phyloP scores from a whole-genome alignment of 2,797 vertebrate genomes.

The Lycodopsis pacificus region DNA sequence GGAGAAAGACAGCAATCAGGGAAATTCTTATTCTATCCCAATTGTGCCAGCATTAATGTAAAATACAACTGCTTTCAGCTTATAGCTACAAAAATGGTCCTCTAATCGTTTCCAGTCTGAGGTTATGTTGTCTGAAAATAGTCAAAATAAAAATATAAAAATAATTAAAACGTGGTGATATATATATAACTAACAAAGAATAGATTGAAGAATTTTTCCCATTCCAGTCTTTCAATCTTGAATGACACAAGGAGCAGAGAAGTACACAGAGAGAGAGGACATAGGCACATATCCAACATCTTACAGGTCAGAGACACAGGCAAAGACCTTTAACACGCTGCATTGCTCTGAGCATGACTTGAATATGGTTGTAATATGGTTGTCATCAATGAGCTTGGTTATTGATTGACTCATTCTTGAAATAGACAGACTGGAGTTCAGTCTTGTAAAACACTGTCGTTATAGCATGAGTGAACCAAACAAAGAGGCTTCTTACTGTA shows the following conservation, averaged over 20 bases:
- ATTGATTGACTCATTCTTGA: slow-evolving; percentile 47
- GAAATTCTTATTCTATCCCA: slow-evolving; percentile 69
- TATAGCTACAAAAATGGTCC: neutral
- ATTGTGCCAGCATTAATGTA: slow-evolving; percentile 22
- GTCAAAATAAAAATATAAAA: neutral
- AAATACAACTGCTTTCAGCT: slow-evolving; percentile 7
- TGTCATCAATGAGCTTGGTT: slow-evolving; percentile 50
- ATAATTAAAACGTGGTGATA: neutral
- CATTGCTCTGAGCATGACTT: slow-evolving; percentile 76
- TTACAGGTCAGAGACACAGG: slow-evolving; percentile 75
- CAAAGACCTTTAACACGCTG: slow-evolving; percentile 58
- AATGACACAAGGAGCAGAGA: slow-evolving; percentile 80
- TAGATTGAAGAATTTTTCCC: slow-evolving; percentile 60
- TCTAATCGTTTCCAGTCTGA: neutral
- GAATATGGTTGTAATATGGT: slow-evolving; percentile 81
- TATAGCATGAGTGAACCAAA: neutral
- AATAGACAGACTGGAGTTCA: slow-evolving; percentile 58
- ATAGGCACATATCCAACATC: slow-evolving; percentile 77
- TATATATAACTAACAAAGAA: slow-evolving; percentile 31
- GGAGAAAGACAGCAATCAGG: slow-evolving; percentile 79
- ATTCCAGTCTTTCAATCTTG: slow-evolving; percentile 73
- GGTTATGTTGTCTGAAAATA: neutral
- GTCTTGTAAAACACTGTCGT: slow-evolving; percentile 64
- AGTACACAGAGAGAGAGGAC: slow-evolving; percentile 75
- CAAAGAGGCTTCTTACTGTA: neutral